These are phyloP conservation scores for Cyclura pinguis DNA, from an alignment of 2,797 vertebrate species.

Conservation along the genomic window DNA sequence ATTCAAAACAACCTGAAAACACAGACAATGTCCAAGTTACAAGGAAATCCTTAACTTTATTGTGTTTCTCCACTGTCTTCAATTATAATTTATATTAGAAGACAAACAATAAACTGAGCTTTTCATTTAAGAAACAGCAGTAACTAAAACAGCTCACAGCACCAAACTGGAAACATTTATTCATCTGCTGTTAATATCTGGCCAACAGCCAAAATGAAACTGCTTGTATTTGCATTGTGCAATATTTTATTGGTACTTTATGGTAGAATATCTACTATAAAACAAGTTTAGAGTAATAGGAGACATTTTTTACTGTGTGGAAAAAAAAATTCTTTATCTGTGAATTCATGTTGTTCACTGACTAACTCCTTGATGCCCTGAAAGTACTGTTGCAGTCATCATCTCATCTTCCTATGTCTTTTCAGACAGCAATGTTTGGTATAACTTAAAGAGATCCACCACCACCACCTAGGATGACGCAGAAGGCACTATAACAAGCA, in stretches of 20 bases:
- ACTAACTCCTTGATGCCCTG: not conserved
- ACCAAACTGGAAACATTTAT: constrained; percentile 9
- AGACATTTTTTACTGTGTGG: constrained; percentile 33
- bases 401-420: constrained; percentile 19
- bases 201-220: constrained; percentile 18
- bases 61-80: constrained; percentile 13
- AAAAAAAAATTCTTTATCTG: not conserved
- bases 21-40: constrained; percentile 9
- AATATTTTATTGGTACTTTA: constrained; percentile 33
- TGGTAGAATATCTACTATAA: constrained; percentile 19
- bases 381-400: not conserved
- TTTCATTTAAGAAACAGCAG: constrained; percentile 37
- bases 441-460: constrained; percentile 23
- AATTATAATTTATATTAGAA: constrained; percentile 35
- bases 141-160: constrained; percentile 28
- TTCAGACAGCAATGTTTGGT: constrained; percentile 37
- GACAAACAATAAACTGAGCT: constrained; percentile 23
- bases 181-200: constrained; percentile 37
- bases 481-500: constrained; percentile 29
- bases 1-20: constrained; percentile 7
- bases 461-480: not conserved
- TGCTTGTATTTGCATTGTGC: constrained; percentile 21
- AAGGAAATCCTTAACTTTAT: constrained; percentile 16
- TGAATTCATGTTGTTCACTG: constrained; percentile 7
- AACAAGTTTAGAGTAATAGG: constrained; percentile 36